Evolutionary conservation across 2,797 vertebrate genomes (phyloP).

Genomic region (Anniella stebbinsi): DNA sequence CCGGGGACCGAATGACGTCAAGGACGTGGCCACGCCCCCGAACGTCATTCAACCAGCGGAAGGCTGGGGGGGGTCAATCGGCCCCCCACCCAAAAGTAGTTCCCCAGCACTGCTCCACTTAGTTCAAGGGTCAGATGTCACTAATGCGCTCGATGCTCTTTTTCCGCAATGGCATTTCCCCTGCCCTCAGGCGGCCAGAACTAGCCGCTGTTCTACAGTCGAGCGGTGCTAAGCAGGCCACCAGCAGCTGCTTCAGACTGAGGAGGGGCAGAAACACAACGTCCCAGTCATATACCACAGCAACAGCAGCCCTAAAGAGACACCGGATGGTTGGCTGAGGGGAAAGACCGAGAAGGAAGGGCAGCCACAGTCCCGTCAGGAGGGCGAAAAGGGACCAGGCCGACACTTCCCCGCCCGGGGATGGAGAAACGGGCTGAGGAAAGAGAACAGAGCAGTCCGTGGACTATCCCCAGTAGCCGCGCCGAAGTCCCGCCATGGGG

Average conservation of each 20-base stretch:
- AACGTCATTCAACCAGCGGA: no score
- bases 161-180: no score
- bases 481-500: background rate
- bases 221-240: background rate
- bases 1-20: no score
- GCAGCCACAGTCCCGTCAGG: no score
- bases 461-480: background rate
- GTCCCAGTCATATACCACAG: background rate
- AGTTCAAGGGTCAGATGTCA: background rate
- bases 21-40: no score
- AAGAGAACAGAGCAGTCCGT: background rate
- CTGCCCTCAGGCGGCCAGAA: background rate
- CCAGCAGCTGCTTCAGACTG: background rate
- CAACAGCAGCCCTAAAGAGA: background rate
- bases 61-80: no score
- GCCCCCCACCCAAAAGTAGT: no score
- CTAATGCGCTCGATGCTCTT: background rate
- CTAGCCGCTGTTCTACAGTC: background rate
- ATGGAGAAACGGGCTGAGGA: background rate
- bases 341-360: accelerated
- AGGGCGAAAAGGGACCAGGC: background rate
- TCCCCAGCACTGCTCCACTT: background rate
- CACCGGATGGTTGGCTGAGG: background rate
- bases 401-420: background rate
- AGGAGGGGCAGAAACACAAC: background rate